These are phyloP conservation scores for Rousettus madagascariensis DNA, from an alignment of 2,797 vertebrate species.

Conservation along the genomic window DNA sequence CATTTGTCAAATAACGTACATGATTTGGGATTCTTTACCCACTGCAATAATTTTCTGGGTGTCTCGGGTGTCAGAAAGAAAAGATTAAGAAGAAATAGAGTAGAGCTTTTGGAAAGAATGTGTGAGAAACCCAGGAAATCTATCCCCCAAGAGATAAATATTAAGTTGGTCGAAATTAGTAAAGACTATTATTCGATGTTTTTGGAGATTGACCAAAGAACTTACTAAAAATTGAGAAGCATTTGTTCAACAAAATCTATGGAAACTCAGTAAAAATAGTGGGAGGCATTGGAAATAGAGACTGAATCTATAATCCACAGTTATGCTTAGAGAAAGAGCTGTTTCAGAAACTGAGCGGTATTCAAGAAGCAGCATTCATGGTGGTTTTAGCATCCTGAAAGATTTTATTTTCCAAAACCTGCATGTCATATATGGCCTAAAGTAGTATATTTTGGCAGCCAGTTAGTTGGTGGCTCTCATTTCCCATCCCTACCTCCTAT, in stretches of 20 bases:
- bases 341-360: neutral
- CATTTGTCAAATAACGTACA: neutral
- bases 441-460: neutral
- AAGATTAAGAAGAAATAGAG: neutral
- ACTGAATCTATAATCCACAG: neutral
- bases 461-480: neutral
- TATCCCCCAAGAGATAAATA: neutral
- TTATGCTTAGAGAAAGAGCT: neutral
- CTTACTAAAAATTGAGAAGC: neutral
- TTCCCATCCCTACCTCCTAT: neutral
- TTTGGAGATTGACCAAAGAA: neutral
- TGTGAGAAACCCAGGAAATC: neutral
- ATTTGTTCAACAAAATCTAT: neutral
- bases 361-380: neutral
- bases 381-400: neutral
- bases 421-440: neutral
- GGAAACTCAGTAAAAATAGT: neutral
- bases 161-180: neutral
- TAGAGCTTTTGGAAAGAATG: neutral
- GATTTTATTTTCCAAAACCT: neutral
- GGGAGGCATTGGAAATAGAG: neutral
- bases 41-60: neutral
- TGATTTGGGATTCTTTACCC: neutral
- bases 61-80: neutral
- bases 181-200: neutral